These are phyloP conservation scores for Danionella dracula DNA, from an alignment of 2,797 vertebrate species.

Conservation along the genomic window DNA sequence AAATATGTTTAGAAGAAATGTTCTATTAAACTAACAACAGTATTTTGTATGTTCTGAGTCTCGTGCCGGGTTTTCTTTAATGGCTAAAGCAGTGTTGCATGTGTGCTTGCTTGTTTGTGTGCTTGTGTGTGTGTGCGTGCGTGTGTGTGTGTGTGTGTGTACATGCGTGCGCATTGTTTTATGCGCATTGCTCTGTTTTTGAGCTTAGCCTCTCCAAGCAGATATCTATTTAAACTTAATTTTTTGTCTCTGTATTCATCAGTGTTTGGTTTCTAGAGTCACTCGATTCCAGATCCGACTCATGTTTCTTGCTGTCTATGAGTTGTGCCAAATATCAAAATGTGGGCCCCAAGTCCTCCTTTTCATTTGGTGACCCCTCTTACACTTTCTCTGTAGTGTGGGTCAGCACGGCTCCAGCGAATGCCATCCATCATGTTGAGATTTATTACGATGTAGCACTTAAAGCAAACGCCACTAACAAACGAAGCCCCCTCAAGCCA, in stretches of 20 bases:
- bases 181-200: not conserved
- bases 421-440: constrained; percentile 15
- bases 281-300: not conserved
- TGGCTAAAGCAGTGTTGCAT: constrained; percentile 1
- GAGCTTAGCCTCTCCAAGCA: constrained; percentile 5
- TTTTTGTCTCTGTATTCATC: not conserved
- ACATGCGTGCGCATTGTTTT: too few relatives aligned
- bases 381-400: constrained; percentile 6
- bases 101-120: not conserved
- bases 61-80: not conserved
- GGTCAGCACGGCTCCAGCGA: constrained; percentile 12
- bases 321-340: not conserved
- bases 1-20: too few relatives aligned
- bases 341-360: constrained; percentile 12
- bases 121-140: not conserved
- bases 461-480: constrained; percentile 6
- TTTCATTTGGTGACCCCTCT: not conserved
- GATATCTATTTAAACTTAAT: not conserved
- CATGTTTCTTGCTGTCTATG: not conserved
- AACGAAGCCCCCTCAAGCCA: constrained; percentile 17
- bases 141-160: not conserved
- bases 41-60: too few relatives aligned
- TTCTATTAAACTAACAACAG: too few relatives aligned
- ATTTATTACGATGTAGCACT: constrained; percentile 18
- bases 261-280: not conserved